These are phyloP conservation scores for Corythornis madagascariensis DNA, from an alignment of 2,113 vertebrate species.

Conservation along the genomic window DNA sequence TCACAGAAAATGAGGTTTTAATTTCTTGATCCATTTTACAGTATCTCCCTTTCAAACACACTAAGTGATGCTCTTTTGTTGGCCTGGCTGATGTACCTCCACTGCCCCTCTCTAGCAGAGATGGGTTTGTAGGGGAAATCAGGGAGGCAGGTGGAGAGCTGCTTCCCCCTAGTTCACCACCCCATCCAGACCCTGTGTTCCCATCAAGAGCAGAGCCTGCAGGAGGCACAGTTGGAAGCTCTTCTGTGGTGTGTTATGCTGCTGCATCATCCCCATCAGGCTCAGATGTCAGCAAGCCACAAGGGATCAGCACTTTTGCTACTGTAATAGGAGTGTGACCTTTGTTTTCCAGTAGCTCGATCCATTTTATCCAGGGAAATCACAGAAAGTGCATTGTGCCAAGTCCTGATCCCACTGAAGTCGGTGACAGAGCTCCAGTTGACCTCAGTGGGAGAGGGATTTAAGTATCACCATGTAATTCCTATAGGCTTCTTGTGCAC, in stretches of 20 bases:
- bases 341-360: not conserved
- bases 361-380: conserved; percentile 22
- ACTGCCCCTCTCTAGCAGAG: not conserved
- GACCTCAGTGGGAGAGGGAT: not conserved
- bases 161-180: not conserved
- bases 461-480: conserved; percentile 7
- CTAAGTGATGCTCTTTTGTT: not conserved
- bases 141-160: not conserved
- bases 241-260: not conserved
- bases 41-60: not conserved
- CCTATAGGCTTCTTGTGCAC: not conserved
- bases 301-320: not conserved
- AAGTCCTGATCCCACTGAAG: not conserved
- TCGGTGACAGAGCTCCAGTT: not conserved
- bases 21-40: not conserved
- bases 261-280: not conserved
- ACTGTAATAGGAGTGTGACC: not conserved
- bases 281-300: not conserved
- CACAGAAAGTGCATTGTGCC: not conserved
- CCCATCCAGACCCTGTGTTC: not conserved
- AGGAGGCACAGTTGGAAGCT: not conserved
- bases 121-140: not conserved
- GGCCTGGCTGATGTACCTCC: not conserved
- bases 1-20: not conserved
- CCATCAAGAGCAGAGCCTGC: not conserved